phyloP scores from a whole-genome alignment of 2,888 invertebrate species.

The Pseudanteris insignis region DNA sequence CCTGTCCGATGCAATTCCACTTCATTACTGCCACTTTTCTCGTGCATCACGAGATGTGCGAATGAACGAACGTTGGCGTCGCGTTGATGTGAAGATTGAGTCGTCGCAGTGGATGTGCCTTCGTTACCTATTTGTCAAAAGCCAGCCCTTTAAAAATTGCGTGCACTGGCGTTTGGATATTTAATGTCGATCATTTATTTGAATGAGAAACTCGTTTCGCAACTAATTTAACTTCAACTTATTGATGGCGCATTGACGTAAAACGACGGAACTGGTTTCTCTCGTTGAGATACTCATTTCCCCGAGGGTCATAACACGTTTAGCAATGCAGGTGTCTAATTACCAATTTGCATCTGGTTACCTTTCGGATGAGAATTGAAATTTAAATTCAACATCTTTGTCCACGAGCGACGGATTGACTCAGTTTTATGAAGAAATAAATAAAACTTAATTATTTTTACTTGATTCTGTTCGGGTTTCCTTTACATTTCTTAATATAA shows the following conservation, averaged over 20 bases:
- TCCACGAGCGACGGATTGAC: too few species aligned
- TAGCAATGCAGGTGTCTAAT: too few species aligned
- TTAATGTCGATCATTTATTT: constrained; percentile 40
- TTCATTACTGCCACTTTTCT: constrained; percentile 46
- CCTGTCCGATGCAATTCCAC: constrained; percentile 46
- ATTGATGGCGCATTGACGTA: constrained; percentile 24
- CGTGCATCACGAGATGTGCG: constrained; percentile 41
- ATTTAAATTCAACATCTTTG: too few species aligned
- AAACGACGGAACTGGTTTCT: constrained; percentile 24
- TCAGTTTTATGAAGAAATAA: too few species aligned
- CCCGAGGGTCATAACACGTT: too few species aligned
- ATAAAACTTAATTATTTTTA: too few species aligned
- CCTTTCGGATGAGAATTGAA: too few species aligned
- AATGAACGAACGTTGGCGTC: constrained; percentile 29
- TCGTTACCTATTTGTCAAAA: constrained; percentile 29
- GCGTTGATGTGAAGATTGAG: constrained; percentile 33
- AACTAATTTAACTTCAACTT: constrained; percentile 22
- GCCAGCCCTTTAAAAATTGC: constrained; percentile 26
- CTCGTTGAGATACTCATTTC: constrained; percentile 3
- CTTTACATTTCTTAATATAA: too few species aligned
- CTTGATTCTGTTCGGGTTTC: too few species aligned
- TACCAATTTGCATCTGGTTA: too few species aligned
- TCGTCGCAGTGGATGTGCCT: constrained; percentile 25
- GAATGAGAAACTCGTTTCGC: constrained; percentile 23
- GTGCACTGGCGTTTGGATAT: constrained; percentile 28